Percentiles rank a stretch among this genome's conserved stretches.
These are phyloP conservation scores for Troglohyphantes excavatus DNA, from an alignment of 2,888 invertebrate species.

Conservation along the genomic window DNA sequence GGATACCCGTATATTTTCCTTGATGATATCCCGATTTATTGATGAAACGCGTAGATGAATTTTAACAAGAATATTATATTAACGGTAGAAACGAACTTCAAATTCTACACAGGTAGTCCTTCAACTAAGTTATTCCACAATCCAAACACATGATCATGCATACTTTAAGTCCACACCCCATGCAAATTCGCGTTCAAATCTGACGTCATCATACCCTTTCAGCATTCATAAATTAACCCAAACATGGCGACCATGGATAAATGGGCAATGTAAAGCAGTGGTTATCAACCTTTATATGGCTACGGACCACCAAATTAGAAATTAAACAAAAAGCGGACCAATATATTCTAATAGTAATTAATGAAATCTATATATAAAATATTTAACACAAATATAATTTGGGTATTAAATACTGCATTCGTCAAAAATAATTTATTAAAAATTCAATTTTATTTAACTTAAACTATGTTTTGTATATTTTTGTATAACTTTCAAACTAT, in stretches of 20 bases:
- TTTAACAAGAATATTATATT: not conserved
- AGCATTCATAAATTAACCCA: constrained; percentile 31
- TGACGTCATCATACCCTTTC: not conserved
- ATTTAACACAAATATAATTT: no score
- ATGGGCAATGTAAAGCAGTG: not conserved
- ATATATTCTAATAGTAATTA: no score
- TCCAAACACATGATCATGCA: constrained; percentile 10
- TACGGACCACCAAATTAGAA: no score
- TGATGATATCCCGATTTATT: not conserved
- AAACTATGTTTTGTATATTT: no score
- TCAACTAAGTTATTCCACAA: not conserved
- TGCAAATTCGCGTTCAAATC: constrained; percentile 1
- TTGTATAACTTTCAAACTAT: no score
- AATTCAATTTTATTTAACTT: no score
- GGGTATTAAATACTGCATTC: no score
- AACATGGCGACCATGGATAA: constrained; percentile 18
- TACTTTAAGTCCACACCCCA: constrained; percentile 25
- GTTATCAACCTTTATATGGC: no score
- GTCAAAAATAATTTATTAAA: no score
- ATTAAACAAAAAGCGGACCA: no score
- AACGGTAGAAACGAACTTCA: not conserved
- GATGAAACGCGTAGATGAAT: not conserved
- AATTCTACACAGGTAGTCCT: not conserved
- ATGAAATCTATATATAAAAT: no score
- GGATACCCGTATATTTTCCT: no score